A percentile compares a stretch with the other conserved stretches of the same genome.
Evolutionary conservation across 2,888 invertebrate genomes (phyloP).

Genomic region (Meiosimyza decipiens): DNA sequence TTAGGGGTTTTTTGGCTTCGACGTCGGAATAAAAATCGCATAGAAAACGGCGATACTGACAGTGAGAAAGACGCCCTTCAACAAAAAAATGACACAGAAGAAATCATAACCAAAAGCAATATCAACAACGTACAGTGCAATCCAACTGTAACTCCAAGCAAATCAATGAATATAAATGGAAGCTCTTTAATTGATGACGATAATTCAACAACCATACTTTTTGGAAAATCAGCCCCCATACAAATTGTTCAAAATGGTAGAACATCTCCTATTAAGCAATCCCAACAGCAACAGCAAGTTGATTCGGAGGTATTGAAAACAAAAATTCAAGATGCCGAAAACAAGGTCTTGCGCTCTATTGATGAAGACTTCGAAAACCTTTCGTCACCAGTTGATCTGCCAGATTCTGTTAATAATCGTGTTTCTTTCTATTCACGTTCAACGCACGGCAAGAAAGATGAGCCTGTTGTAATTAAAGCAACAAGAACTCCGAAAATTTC

Average conservation of each 20-base stretch:
- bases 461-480: conserved; percentile 63
- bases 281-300: conserved; percentile 75
- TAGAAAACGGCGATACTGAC: conserved; percentile 54
- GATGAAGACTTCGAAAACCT: conserved; percentile 63
- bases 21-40: conserved; percentile 73
- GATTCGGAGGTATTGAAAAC: conserved; percentile 72
- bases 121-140: conserved; percentile 39
- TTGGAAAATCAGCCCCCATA: conserved; percentile 76
- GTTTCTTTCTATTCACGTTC: conserved; percentile 56
- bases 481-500: conserved; percentile 64
- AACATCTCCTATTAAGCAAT: conserved; percentile 73
- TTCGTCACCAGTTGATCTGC: conserved; percentile 62
- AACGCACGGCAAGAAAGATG: conserved; percentile 53
- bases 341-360: conserved; percentile 59
- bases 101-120: conserved; percentile 46
- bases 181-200: conserved; percentile 50
- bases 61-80: conserved; percentile 39
- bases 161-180: conserved; percentile 57
- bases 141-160: conserved; percentile 45
- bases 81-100: conserved; percentile 45
- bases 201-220: conserved; percentile 55
- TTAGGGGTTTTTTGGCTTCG: conserved; percentile 85
- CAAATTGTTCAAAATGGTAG: conserved; percentile 73
- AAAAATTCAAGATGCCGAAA: conserved; percentile 62
- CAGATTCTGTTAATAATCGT: conserved; percentile 61